Percentiles rank a stretch among this genome's conserved stretches.
These are phyloP conservation scores for Lepidurus apus DNA, from an alignment of 1,140 invertebrate species.

Conservation along the genomic window DNA sequence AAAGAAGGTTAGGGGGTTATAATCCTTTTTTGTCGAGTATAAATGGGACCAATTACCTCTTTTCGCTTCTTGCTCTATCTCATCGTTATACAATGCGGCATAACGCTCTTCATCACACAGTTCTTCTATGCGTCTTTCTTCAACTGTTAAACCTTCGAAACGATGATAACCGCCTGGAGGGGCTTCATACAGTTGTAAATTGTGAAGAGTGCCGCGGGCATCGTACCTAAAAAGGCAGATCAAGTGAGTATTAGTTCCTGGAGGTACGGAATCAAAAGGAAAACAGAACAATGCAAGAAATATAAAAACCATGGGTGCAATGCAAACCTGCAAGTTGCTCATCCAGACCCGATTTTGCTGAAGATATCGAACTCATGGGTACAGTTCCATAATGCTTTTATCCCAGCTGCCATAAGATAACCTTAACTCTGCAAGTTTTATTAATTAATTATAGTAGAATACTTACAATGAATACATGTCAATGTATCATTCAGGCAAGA, in stretches of 20 bases:
- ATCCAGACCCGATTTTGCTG: neutral
- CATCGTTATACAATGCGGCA: slow-evolving; percentile 75
- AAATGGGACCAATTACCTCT: slow-evolving; percentile 33
- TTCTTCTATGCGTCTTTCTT: slow-evolving; percentile 74
- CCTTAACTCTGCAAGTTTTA: slow-evolving; percentile 22
- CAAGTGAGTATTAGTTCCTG: slow-evolving; percentile 26
- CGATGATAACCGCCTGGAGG: slow-evolving; percentile 52
- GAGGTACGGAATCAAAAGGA: neutral
- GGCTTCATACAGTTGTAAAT: slow-evolving; percentile 52
- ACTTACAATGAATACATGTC: neutral
- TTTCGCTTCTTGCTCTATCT: slow-evolving; percentile 78
- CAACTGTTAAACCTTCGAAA: slow-evolving; percentile 61
- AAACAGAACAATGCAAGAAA: neutral
- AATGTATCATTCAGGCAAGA: neutral
- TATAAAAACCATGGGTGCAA: slow-evolving; percentile 32
- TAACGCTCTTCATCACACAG: slow-evolving; percentile 87
- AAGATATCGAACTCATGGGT: neutral
- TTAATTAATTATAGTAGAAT: slow-evolving; percentile 3
- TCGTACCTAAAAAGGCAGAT: slow-evolving; percentile 70
- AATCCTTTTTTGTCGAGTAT: slow-evolving; percentile 14
- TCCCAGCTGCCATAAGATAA: slow-evolving; percentile 17
- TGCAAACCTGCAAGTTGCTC: slow-evolving; percentile 34
- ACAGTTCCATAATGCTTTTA: neutral
- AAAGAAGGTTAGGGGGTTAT: slow-evolving; percentile 28
- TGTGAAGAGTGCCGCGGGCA: slow-evolving; percentile 78